These are phyloP conservation scores for Babyrousa celebensis DNA, from an alignment of 2,797 vertebrate genomes.

Conservation along the genomic window DNA sequence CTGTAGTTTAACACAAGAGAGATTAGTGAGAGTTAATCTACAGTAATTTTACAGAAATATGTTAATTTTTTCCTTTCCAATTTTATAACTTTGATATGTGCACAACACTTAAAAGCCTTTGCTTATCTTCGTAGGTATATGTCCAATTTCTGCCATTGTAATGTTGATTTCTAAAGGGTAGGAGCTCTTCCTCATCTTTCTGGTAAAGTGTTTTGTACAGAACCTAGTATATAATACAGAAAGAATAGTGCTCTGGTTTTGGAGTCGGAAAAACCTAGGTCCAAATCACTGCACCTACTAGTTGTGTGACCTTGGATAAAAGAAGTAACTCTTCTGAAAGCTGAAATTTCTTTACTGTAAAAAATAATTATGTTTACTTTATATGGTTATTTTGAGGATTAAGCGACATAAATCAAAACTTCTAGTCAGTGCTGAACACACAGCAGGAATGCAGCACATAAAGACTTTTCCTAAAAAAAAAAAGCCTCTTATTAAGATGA, in stretches of 20 bases:
- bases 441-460: neutral
- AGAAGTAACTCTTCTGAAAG: slow-evolving; percentile 53
- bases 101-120: neutral
- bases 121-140: slow-evolving; percentile 10
- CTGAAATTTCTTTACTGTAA: neutral
- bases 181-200: neutral
- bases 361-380: neutral
- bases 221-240: neutral
- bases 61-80: neutral
- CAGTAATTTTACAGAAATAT: slow-evolving; percentile 40
- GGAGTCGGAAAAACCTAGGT: slow-evolving; percentile 12
- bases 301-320: slow-evolving; percentile 29
- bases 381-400: slow-evolving; percentile 27
- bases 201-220: neutral
- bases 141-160: neutral
- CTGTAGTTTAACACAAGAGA: slow-evolving; percentile 48
- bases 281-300: neutral
- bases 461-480: slow-evolving; percentile 28
- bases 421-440: neutral
- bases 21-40: slow-evolving; percentile 37
- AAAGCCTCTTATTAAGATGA: slow-evolving; percentile 21
- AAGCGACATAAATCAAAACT: slow-evolving; percentile 25
- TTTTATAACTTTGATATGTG: slow-evolving; percentile 45
- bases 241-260: slow-evolving; percentile 30
- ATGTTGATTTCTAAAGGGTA: neutral